Conservation (phyloP, 2,113 vertebrate species). For the Tiliqua scincoides region DNA sequence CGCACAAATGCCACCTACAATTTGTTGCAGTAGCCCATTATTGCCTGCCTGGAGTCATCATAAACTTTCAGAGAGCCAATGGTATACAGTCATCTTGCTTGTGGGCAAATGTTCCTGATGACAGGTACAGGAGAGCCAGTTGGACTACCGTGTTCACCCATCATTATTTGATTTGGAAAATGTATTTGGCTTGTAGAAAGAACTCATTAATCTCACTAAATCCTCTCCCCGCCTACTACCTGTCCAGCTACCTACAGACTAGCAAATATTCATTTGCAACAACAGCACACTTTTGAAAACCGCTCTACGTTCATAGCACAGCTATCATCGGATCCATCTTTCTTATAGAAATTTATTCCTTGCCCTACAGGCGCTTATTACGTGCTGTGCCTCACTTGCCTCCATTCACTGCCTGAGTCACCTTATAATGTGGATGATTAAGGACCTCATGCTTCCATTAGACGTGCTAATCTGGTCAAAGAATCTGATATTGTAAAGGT, state of each 20-base stretch:
- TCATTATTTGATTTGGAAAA: slow-evolving; percentile 26
- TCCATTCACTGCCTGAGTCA: background rate
- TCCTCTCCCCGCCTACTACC: background rate
- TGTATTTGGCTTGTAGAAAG: slow-evolving; percentile 37
- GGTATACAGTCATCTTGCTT: background rate
- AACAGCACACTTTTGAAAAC: background rate
- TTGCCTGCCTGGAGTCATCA: background rate
- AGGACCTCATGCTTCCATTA: background rate
- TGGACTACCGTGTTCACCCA: slow-evolving; percentile 26
- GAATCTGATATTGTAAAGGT: background rate
- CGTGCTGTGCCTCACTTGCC: background rate
- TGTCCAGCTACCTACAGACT: background rate
- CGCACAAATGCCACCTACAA: background rate
- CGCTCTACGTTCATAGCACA: background rate
- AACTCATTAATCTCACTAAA: slow-evolving; percentile 13
- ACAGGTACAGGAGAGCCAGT: slow-evolving; percentile 10
- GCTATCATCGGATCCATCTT: background rate
- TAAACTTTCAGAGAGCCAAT: background rate
- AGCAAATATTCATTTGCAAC: background rate
- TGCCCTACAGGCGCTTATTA: slow-evolving; percentile 14
- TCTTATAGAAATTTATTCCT: background rate
- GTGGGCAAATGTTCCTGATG: background rate
- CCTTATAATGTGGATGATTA: slow-evolving; percentile 19
- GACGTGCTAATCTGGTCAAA: background rate
- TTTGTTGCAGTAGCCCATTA: background rate